A percentile compares a stretch with the other conserved stretches of the same genome.
These are phyloP conservation scores for Tragelaphus scriptus DNA, from an alignment of 2,113 vertebrate genomes.

Conservation along the genomic window DNA sequence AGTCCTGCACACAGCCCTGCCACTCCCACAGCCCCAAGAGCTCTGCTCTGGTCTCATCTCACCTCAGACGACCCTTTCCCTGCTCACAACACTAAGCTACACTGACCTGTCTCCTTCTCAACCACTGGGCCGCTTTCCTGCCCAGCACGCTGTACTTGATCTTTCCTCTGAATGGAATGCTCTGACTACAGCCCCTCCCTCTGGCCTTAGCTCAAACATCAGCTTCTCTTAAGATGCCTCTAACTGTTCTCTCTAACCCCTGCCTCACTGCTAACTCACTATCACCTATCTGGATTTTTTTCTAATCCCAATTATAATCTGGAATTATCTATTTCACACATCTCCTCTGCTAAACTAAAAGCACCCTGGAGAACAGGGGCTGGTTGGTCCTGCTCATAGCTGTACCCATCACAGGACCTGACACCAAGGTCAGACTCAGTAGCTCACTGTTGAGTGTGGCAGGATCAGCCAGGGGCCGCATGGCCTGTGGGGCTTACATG, in stretches of 20 bases:
- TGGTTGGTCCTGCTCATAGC: background rate
- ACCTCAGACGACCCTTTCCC: background rate
- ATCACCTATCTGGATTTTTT: background rate
- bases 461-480: background rate
- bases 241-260: background rate
- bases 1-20: background rate
- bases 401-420: background rate
- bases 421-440: background rate
- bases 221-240: background rate
- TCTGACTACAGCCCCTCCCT: background rate
- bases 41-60: background rate
- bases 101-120: background rate
- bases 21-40: background rate
- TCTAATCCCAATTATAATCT: background rate
- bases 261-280: background rate
- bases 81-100: background rate
- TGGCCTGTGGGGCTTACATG: constrained; percentile 81
- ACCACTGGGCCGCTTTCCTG: background rate
- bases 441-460: background rate
- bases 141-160: background rate
- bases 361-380: background rate
- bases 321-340: background rate
- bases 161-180: background rate
- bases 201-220: background rate
- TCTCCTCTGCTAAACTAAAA: background rate